A percentile compares a stretch with the other conserved stretches of the same genome.
Evolutionary conservation across 2,888 invertebrate genomes (phyloP).

Genomic region (Schrankia costaestrigalis): DNA sequence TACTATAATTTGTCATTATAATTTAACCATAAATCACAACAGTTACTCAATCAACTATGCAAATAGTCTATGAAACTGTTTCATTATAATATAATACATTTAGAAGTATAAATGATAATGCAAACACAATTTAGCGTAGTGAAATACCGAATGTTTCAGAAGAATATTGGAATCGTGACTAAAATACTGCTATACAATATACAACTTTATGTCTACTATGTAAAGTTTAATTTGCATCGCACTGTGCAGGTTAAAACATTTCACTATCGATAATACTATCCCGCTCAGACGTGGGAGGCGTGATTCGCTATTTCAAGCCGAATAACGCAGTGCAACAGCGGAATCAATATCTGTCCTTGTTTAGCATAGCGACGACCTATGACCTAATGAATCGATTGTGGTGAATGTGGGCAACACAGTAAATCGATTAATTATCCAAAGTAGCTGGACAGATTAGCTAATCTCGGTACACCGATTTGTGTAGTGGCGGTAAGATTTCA

Average conservation of each 20-base stretch:
- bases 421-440: conserved; percentile 65
- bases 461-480: conserved; percentile 38
- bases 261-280: conserved; percentile 71
- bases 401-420: conserved; percentile 66
- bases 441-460: conserved; percentile 50
- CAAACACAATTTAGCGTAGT: conserved; percentile 64
- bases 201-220: conserved; percentile 43
- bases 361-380: conserved; percentile 67
- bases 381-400: conserved; percentile 72
- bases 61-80: conserved; percentile 52
- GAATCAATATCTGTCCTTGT: conserved; percentile 66
- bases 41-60: conserved; percentile 30
- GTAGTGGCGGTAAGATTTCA: conserved; percentile 13
- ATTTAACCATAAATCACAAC: conserved; percentile 14
- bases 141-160: conserved; percentile 63
- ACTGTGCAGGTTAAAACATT: conserved; percentile 56
- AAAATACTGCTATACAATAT: conserved; percentile 30
- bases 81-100: conserved; percentile 49
- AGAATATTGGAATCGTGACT: conserved; percentile 69
- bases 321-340: conserved; percentile 58
- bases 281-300: conserved; percentile 69
- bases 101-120: conserved; percentile 50
- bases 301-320: conserved; percentile 71
- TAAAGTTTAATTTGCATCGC: conserved; percentile 60
- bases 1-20: conserved; percentile 13